Conservation (phyloP, 2,888 invertebrate species). For the Melanostoma scalare region DNA sequence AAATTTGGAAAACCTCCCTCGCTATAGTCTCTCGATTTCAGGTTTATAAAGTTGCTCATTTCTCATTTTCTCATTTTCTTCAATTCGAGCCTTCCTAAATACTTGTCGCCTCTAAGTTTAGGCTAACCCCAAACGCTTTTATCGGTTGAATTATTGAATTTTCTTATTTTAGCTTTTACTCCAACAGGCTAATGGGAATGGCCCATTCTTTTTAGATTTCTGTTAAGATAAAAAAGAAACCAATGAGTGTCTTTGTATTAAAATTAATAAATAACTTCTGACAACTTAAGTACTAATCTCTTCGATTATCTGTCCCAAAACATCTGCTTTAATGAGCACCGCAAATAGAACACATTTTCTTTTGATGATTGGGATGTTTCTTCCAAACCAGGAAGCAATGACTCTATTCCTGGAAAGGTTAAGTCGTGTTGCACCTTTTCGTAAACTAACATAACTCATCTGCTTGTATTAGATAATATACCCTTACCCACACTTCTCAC, state of each 20-base stretch:
- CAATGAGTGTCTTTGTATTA: too few species aligned
- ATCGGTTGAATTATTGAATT: too few species aligned
- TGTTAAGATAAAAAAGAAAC: slow-evolving; percentile 3
- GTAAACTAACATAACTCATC: slow-evolving; percentile 10
- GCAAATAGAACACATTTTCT: slow-evolving; percentile 21
- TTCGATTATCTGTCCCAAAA: slow-evolving; percentile 1
- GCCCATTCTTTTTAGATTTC: too few species aligned
- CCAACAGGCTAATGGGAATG: too few species aligned
- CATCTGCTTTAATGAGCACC: background rate
- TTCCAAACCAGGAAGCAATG: slow-evolving; percentile 30
- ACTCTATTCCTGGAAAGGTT: slow-evolving; percentile 31
- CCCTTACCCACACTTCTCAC: background rate
- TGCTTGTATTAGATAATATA: slow-evolving; percentile 1
- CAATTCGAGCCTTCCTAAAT: too few species aligned
- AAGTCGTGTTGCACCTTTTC: slow-evolving; percentile 39
- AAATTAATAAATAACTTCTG: slow-evolving; percentile 3
- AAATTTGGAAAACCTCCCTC: too few species aligned
- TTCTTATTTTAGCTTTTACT: too few species aligned
- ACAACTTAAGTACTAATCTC: background rate
- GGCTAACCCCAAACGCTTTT: too few species aligned
- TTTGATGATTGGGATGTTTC: slow-evolving; percentile 11
- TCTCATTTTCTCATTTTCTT: too few species aligned
- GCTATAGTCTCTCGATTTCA: too few species aligned
- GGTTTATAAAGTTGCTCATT: too few species aligned
- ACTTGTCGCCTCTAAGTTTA: too few species aligned